Conservation (phyloP, 2,888 invertebrate genomes). For the Meta bourneti region DNA sequence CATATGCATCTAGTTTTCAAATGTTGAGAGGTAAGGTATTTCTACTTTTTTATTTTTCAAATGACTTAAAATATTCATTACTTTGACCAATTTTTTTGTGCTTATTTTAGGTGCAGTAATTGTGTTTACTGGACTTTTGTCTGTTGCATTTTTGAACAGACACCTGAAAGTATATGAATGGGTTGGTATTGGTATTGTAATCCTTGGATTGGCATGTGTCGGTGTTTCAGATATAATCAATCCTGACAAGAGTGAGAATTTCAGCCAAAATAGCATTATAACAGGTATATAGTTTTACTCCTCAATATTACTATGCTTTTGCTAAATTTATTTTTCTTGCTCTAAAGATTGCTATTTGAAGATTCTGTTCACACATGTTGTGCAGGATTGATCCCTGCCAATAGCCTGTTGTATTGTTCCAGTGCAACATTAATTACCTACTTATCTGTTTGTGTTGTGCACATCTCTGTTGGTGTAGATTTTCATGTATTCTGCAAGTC, state of each 20-base stretch:
- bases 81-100: not conserved
- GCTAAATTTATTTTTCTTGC: not conserved
- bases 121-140: conserved; percentile 92
- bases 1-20: conserved; percentile 96
- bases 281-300: conserved; percentile 83
- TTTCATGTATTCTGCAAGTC: no score
- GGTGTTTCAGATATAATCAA: conserved; percentile 87
- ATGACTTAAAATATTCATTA: not conserved
- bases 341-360: not conserved
- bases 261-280: conserved; percentile 85
- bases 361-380: not conserved
- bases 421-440: no score
- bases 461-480: no score
- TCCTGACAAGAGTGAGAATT: conserved; percentile 68
- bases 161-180: conserved; percentile 86
- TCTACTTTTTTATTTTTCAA: not conserved
- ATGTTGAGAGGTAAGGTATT: conserved; percentile 89
- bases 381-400: not conserved
- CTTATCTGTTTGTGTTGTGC: no score
- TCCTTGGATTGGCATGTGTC: conserved; percentile 87
- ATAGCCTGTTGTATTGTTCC: no score
- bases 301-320: not conserved
- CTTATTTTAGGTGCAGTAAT: conserved; percentile 87
- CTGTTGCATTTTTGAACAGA: conserved; percentile 89
- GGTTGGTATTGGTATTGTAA: conserved; percentile 88